phyloP scores from a whole-genome alignment of 2,888 invertebrate species.

The Ephialtes manifestator region DNA sequence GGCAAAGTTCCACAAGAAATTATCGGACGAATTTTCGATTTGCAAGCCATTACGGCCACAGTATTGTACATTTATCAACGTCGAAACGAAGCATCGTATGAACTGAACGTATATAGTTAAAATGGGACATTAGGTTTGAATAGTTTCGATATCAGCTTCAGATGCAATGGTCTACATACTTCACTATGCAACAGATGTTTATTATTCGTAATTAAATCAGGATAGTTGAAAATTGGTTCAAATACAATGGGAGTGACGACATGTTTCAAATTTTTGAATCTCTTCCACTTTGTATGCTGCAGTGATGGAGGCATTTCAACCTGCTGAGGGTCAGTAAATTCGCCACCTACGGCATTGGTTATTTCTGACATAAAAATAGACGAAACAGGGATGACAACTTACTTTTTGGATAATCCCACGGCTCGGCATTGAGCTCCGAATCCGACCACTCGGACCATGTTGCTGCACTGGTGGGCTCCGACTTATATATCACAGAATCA shows the following conservation, averaged over 20 bases:
- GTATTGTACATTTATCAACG: conserved; percentile 84
- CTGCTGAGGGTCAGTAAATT: conserved; percentile 72
- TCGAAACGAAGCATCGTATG: conserved; percentile 84
- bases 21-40: conserved; percentile 75
- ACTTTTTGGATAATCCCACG: conserved; percentile 77
- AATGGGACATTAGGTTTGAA: conserved; percentile 6
- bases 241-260: conserved; percentile 66
- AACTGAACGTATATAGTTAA: conserved; percentile 76
- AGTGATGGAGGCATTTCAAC: conserved; percentile 74
- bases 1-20: conserved; percentile 80
- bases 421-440: conserved; percentile 74
- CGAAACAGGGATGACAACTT: conserved; percentile 41
- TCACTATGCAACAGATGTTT: conserved; percentile 84
- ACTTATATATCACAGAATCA: conserved; percentile 38
- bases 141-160: not conserved
- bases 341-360: conserved; percentile 51
- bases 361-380: not conserved
- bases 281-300: conserved; percentile 73
- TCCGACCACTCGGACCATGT: conserved; percentile 79
- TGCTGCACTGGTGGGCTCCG: conserved; percentile 30
- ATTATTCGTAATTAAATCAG: conserved; percentile 83
- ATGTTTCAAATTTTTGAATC: conserved; percentile 70
- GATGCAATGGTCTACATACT: conserved; percentile 63
- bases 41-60: conserved; percentile 82
- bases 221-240: conserved; percentile 72